Conservation (phyloP, 1,140 invertebrate genomes). For the Globodera rostochiensis region DNA sequence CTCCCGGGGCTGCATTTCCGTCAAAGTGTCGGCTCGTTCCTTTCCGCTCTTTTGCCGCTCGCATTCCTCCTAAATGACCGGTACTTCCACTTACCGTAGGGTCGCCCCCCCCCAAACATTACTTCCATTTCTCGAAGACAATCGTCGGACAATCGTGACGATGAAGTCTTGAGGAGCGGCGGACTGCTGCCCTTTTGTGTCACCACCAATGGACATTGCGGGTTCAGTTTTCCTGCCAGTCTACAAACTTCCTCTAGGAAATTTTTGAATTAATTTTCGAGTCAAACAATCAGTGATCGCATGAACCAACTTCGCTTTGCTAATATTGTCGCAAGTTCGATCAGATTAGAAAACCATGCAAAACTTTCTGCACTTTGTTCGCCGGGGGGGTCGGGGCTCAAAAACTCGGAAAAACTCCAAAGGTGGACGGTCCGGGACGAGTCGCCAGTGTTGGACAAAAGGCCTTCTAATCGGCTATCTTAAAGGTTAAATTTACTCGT, state of each 20-base stretch:
- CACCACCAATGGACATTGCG: constrained; percentile 27
- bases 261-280: not conserved
- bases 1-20: not conserved
- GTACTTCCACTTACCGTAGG: not conserved
- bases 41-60: constrained; percentile 16
- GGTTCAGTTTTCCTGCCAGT: constrained; percentile 23
- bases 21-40: constrained; percentile 10
- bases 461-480: constrained; percentile 26
- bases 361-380: constrained; percentile 23
- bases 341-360: constrained; percentile 21
- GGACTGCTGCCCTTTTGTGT: not conserved
- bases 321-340: constrained; percentile 12
- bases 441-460: not conserved
- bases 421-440: not conserved
- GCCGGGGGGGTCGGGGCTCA: constrained; percentile 7
- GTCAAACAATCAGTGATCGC: not conserved
- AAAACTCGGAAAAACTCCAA: constrained; percentile 28
- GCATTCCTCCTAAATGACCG: constrained; percentile 1
- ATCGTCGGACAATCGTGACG: constrained; percentile 26
- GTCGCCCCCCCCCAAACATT: not conserved
- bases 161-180: not conserved
- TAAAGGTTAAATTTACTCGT: not conserved
- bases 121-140: constrained; percentile 31
- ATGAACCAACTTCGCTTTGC: constrained; percentile 8
- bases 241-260: constrained; percentile 25